Evolutionary conservation across 2,113 vertebrate species (phyloP), one percentile per base, ranked within the genome.

Genomic region (Gobio gobio): DNA sequence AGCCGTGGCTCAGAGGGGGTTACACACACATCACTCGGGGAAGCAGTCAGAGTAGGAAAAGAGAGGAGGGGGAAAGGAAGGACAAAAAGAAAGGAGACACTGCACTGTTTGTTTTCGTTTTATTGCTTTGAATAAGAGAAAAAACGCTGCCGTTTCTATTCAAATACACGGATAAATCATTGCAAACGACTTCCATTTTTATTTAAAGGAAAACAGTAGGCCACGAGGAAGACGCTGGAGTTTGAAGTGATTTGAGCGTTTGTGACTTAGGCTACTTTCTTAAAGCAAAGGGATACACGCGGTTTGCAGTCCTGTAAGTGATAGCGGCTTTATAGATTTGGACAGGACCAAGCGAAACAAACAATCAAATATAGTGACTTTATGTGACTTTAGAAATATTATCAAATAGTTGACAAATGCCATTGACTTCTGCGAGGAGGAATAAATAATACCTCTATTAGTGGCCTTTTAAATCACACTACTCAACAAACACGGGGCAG

Each of bases 1-100:
- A 83, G 61, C 13, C 61, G 61, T 22, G 68, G 74, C 83, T 81
- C 83, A 74, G 29, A 47, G 72, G 77, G 84, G 63, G 83, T 33
- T 75, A 84, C 80, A 81, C 51, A 63, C 33, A 29, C 82, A 78
- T 14, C 49, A 70, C 59, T 88, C 82, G 56, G 76, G 68, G 72
- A 87, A 83, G 58, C 78, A 75, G 40, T 40, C 40, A 40, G 51
- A 59, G 82, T 82, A 70, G 83, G 78, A 88, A 87, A 33, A 84
- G 51, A 82, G 64, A 85, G 79, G 80, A 86, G 83, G 87, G 73
- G 84, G n/a, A 85, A 51, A 77, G 85, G 85, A 83, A 85, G 47
- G 72, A 88, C 85, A 84, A 84, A 82, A 83, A 82, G 63, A 70
- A 51, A 73, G 66, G 66, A 72, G 77, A 72, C 59, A 78, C 72